Evolutionary conservation across 1,140 invertebrate genomes (phyloP).

Genomic region (Gryllus bimaculatus): DNA sequence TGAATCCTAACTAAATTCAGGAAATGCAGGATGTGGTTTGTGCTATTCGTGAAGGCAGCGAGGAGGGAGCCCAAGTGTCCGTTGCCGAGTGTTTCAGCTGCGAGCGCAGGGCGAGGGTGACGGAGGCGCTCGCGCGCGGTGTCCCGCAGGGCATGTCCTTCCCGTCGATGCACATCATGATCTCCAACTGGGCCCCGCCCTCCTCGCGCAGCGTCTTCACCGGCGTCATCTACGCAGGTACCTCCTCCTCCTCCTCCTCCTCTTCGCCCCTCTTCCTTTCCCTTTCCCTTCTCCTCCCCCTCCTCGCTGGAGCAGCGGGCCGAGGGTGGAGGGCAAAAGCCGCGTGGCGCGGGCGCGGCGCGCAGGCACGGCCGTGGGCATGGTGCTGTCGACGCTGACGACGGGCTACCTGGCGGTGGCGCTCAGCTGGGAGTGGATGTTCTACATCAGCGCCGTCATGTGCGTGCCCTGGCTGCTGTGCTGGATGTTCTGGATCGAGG

Average conservation of each 20-base stretch:
- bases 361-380: conserved; percentile 29
- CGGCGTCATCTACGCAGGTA: conserved; percentile 28
- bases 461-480: not conserved
- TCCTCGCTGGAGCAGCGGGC: too few species aligned
- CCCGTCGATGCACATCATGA: conserved; percentile 44
- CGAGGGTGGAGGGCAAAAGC: too few species aligned
- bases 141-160: conserved; percentile 44
- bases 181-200: conserved; percentile 45
- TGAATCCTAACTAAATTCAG: too few species aligned
- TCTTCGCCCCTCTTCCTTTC: too few species aligned
- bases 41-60: too few species aligned
- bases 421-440: not conserved
- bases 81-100: too few species aligned
- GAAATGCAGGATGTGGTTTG: too few species aligned
- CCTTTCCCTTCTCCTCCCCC: too few species aligned
- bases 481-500: not conserved
- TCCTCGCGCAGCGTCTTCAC: conserved; percentile 34
- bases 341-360: too few species aligned
- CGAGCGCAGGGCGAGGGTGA: too few species aligned
- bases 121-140: conserved; percentile 46
- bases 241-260: too few species aligned
- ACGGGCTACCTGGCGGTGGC: conserved; percentile 23
- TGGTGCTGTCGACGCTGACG: conserved; percentile 30
- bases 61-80: too few species aligned
- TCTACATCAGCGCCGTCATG: conserved; percentile 15